Conservation (phyloP, 2,888 invertebrate species). For the Amiota minor region DNA sequence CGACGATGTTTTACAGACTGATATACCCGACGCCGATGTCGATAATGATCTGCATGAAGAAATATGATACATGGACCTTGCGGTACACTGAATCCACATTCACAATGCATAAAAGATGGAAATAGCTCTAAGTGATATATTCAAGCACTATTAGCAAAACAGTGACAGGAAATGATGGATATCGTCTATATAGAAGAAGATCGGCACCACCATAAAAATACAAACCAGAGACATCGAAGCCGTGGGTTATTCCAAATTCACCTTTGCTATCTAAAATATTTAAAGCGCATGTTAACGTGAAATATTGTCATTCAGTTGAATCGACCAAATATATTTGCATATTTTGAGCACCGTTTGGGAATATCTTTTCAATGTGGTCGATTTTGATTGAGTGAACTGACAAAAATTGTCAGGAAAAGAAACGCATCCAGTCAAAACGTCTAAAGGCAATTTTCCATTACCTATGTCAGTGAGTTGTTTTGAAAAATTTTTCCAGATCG, state of each 20-base stretch:
- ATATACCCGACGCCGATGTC: constrained; percentile 46
- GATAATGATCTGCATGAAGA: constrained; percentile 39
- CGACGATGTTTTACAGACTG: constrained; percentile 54
- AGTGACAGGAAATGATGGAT: constrained; percentile 57
- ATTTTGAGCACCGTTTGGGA: no score
- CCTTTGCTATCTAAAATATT: constrained; percentile 57
- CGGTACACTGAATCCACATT: constrained; percentile 38
- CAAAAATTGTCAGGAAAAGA: no score
- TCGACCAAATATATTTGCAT: constrained; percentile 41
- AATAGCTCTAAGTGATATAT: constrained; percentile 48
- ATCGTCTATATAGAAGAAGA: constrained; percentile 58
- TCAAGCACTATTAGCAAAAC: constrained; percentile 34
- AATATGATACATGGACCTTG: no score
- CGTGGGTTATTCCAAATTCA: constrained; percentile 65
- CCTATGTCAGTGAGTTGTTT: no score
- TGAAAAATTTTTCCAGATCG: no score
- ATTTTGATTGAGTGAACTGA: no score
- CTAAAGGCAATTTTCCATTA: no score
- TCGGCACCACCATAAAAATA: constrained; percentile 32
- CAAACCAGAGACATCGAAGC: constrained; percentile 23
- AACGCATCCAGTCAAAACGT: no score
- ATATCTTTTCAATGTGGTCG: no score
- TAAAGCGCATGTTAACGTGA: constrained; percentile 70
- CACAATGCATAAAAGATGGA: constrained; percentile 45
- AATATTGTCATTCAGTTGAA: constrained; percentile 71